These are phyloP conservation scores for Nephrotoma flavescens DNA, from an alignment of 2,888 invertebrate genomes.

Conservation along the genomic window DNA sequence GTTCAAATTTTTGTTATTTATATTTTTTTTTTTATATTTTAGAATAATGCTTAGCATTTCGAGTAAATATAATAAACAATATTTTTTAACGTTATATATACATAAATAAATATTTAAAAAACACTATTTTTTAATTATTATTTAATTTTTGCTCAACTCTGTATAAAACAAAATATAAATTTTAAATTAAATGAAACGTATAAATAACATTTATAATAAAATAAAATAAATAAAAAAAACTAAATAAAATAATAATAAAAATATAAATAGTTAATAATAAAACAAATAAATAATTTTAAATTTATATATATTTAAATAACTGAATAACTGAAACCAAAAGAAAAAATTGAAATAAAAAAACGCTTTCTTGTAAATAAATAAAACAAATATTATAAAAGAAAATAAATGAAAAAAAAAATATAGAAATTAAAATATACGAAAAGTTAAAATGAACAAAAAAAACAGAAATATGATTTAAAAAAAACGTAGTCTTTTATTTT, in stretches of 20 bases:
- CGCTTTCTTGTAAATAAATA: slow-evolving; percentile 2
- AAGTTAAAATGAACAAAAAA: not conserved
- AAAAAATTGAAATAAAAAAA: not conserved
- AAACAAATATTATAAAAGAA: not conserved
- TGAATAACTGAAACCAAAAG: not conserved
- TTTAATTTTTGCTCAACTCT: not conserved
- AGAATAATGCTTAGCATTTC: not conserved
- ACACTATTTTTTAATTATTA: not conserved
- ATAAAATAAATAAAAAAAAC: not conserved
- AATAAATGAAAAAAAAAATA: not conserved
- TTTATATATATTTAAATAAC: not conserved
- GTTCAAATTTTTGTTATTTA: not conserved
- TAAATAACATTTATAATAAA: not conserved
- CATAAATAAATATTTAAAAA: not conserved
- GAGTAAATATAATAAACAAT: not conserved
- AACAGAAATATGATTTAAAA: not conserved
- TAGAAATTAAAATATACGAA: not conserved
- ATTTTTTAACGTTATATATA: not conserved
- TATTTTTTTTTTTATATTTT: not conserved
- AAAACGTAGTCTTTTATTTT: not conserved
- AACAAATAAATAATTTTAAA: not conserved
- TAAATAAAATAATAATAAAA: not conserved
- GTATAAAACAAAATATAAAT: not conserved
- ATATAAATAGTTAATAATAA: not conserved
- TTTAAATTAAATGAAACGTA: not conserved